Evolutionary conservation across 1,140 invertebrate species (phyloP).

Genomic region (Rhyacophila brunnea): DNA sequence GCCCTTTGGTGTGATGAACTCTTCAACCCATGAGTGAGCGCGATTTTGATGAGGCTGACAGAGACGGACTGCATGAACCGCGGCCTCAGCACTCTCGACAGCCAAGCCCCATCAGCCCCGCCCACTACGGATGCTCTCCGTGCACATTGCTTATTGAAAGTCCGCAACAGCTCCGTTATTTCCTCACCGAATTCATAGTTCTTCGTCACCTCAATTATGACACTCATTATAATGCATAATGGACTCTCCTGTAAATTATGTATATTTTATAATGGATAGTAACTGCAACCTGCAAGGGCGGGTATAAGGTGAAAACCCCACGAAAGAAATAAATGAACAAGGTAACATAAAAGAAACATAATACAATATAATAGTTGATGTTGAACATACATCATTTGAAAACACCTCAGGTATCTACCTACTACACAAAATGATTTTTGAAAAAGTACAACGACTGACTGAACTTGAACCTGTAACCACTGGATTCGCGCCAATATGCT

Average conservation of each 20-base stretch:
- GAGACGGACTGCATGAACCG: constrained; percentile 44
- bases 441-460: too few species aligned
- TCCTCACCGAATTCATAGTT: constrained; percentile 38
- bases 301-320: too few species aligned
- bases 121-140: constrained; percentile 40
- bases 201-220: constrained; percentile 27
- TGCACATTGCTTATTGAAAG: constrained; percentile 41
- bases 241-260: constrained; percentile 59
- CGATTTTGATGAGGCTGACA: constrained; percentile 53
- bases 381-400: too few species aligned
- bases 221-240: constrained; percentile 53
- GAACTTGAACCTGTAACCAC: too few species aligned
- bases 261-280: too few species aligned
- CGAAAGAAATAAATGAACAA: too few species aligned
- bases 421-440: too few species aligned
- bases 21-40: constrained; percentile 54
- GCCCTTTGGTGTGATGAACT: constrained; percentile 58
- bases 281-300: too few species aligned
- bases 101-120: constrained; percentile 48
- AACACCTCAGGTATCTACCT: too few species aligned
- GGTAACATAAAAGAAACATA: too few species aligned
- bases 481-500: too few species aligned
- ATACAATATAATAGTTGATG: too few species aligned
- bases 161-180: constrained; percentile 32
- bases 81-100: constrained; percentile 50